Evolutionary conservation across 2,113 vertebrate genomes (phyloP), one percentile per base, ranked within the genome.

Genomic region (Myxocyprinus asiaticus): DNA sequence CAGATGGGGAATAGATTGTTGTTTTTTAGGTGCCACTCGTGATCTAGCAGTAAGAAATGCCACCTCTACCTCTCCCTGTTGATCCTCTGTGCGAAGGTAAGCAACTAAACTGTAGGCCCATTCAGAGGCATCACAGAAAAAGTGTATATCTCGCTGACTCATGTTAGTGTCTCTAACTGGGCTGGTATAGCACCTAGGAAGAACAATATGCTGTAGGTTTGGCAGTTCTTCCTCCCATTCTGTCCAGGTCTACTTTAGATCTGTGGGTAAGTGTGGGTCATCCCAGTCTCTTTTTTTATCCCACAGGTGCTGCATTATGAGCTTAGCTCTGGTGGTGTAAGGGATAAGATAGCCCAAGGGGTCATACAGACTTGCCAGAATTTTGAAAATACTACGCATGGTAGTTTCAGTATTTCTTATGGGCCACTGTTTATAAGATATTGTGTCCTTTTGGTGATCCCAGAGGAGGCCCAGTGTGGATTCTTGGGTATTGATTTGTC

Each of bases 11-110:
- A 47, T 47, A 4, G n/a, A 78, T 69, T 5, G 77, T 17, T 79
- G 67, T 14, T 50, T 7, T 48, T 62, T 71, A 4, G 67, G 67
- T 9, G 50, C 51, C n/a, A n/a, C n/a, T n/a, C n/a, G n/a, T n/a
- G n/a, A n/a, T n/a, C n/a, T n/a, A n/a, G n/a, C n/a, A n/a, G 65
- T 71, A 4, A 79, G 2, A 50, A 79, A 79, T 7, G 65, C 42
- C 9, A 79, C 56, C 4, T 58, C 2, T 3, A 47, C 65, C 2
- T 44, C 1, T 9, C 75, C 59, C 3, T 9, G 11, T 4, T 67
- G 14, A 14, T 67, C 10, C 15, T 4, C 8, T 12, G 50, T 78
- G 12, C 22, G 15, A 5, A 76, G 17, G 15, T 76, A 65, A 14
- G 61, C 61, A 4, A 76, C 74, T 6, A 45, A 65, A 12, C 75